Evolutionary conservation across 1,140 invertebrate species (phyloP).

Genomic region (Neodiprion virginianus): DNA sequence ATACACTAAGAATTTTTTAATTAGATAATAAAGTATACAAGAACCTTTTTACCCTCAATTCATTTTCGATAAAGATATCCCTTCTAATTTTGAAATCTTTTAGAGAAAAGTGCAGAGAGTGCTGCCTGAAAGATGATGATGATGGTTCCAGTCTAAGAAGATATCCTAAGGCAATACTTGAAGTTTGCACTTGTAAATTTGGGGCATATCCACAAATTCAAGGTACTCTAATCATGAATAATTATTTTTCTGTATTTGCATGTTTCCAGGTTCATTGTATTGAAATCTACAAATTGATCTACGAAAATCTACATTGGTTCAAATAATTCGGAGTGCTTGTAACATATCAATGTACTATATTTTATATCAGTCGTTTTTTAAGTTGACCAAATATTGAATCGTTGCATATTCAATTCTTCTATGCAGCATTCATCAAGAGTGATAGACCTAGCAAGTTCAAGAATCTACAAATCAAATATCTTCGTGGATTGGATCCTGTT

Average conservation of each 20-base stretch:
- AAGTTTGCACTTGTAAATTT: constrained; percentile 96
- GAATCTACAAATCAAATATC: constrained; percentile 88
- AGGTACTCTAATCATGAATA: constrained; percentile 56
- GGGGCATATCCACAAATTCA: constrained; percentile 95
- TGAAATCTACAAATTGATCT: too few relatives aligned
- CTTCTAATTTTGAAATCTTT: constrained; percentile 19
- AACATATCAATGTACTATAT: not conserved
- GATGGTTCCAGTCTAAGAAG: constrained; percentile 68
- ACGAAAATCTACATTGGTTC: too few relatives aligned
- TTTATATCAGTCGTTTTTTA: not conserved
- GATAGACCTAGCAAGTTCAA: constrained; percentile 85
- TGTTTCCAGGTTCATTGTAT: not conserved
- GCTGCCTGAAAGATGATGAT: constrained; percentile 73
- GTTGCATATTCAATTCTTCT: constrained; percentile 19
- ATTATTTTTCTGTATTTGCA: not conserved
- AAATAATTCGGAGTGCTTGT: too few relatives aligned
- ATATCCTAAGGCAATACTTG: constrained; percentile 86
- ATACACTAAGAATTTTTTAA: constrained; percentile 7
- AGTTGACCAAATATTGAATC: not conserved
- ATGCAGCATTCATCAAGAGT: constrained; percentile 88
- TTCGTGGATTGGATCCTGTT: constrained; percentile 89
- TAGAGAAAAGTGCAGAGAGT: constrained; percentile 79
- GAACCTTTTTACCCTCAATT: not conserved
- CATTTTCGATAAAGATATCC: too few relatives aligned
- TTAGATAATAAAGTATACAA: not conserved